Evolutionary conservation across 2,797 vertebrate genomes (phyloP).

Genomic region (Poecilia gillii): DNA sequence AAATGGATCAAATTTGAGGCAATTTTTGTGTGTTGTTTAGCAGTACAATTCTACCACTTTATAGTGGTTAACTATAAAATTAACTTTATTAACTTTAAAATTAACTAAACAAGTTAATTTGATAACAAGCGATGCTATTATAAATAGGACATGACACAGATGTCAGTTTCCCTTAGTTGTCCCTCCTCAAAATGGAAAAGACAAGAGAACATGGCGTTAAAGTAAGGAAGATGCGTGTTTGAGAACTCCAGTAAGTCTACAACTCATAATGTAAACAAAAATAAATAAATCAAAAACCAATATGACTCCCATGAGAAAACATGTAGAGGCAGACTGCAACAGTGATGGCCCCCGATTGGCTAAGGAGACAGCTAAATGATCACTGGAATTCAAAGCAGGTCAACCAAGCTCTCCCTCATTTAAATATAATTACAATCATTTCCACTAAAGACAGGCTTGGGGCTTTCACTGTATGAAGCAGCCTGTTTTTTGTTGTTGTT

Average conservation of each 20-base stretch:
- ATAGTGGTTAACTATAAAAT: neutral
- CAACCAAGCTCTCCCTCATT: slow-evolving; percentile 45
- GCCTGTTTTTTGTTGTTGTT: slow-evolving; percentile 21
- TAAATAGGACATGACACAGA: neutral
- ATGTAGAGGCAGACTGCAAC: slow-evolving; percentile 21
- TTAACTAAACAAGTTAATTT: neutral
- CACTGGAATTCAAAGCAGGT: slow-evolving; percentile 47
- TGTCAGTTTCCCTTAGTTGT: neutral
- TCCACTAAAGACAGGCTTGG: slow-evolving; percentile 44
- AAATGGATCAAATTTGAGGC: neutral
- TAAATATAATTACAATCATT: slow-evolving; percentile 63
- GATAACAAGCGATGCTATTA: neutral
- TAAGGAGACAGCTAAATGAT: slow-evolving; percentile 42
- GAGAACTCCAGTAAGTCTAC: neutral
- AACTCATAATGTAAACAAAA: neutral
- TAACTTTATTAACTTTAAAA: too few relatives aligned
- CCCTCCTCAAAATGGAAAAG: neutral
- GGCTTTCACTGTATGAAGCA: slow-evolving; percentile 32
- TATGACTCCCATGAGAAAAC: neutral
- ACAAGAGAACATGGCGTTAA: neutral
- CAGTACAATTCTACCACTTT: neutral
- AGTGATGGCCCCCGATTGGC: slow-evolving; percentile 35
- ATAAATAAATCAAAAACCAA: neutral
- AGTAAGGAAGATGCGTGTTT: neutral
- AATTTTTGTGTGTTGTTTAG: neutral